Evolutionary conservation across 2,797 vertebrate genomes (phyloP), one percentile per base, ranked within the genome.

Genomic region (Columba guinea): DNA sequence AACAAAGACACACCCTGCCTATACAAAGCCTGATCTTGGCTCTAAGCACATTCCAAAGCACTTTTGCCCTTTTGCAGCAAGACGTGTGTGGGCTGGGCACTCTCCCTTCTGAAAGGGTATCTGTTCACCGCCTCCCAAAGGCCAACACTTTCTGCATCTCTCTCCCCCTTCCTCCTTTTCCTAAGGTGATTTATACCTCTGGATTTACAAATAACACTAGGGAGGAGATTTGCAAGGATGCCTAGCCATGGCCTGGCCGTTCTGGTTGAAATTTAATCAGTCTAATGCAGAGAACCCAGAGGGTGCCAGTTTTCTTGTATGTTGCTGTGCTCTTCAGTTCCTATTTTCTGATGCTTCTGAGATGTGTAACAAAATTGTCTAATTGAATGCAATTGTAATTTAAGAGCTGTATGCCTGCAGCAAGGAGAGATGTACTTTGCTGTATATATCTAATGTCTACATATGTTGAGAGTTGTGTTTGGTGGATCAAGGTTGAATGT

Each of bases 11-110:
- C 94, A 92, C 96, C 89, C 92, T 92, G 92, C 93, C 80, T 90
- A 19, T 86, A 87, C 84, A 95, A 87, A 96, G 91, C 27, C 67
- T 90, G 84, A 92, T 87, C 95, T 93, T 96, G 95, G 90, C 93
- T 93, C 93, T 91, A 92, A 94, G 92, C 94, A 81, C 92, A 97
- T 97, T 96, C 95, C 97, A 90, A 82, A 87, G 73, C 89, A 69
- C 90, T 91, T 59, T 94, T 96, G 96, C 95, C 97, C 97, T 97
- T 97, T 97, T 73, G 87, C 95, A 96, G 49, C 80, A 37, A 91
- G 92, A 80, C 5, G 73, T 70, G 77, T 93, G 96, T 97, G 95
- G 96, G 97, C 89, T 76, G 94, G 87, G 92, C 79, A 14, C 86
- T 94, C 88, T 91, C 85, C 75, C 65, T 86, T 39, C 84, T 97